Evolutionary conservation across 1,140 invertebrate species (phyloP), one percentile per base, ranked within the genome.

Genomic region (Zeugodacus cucurbitae): DNA sequence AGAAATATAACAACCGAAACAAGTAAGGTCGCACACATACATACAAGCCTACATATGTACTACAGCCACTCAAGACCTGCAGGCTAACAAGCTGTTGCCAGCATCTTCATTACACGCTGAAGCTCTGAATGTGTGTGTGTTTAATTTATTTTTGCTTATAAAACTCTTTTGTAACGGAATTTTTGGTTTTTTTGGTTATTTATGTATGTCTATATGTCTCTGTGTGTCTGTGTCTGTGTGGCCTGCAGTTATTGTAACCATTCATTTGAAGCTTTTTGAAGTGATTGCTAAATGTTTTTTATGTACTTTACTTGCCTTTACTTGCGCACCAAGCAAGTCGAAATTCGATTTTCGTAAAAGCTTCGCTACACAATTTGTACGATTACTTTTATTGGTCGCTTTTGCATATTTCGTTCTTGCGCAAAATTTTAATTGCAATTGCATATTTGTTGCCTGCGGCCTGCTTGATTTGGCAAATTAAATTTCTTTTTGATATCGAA

Each of bases 371-470:
- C 74, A 78, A 8, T 78, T 48, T 78, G 74, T 14, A 20, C 32
- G 74, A 22, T 44, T 78, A 26, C 3, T 74, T 74, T 41, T 74
- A 41, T 82, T 48, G 26, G 14, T 41, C 44, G 41, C 74, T 29
- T 82, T 82, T 22, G n/a, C 14, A 48, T 44, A 48, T 44, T 44
- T 44, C 48, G 48, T n/a, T 78, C n/a, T 78, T 4, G 41, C 37
- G 74, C 17, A 78, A n/a, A 48, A 44, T 78, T 78, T 78, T 78
- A 78, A 44, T 78, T 78, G 67, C 67, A 41, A 74, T 74, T 74
- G 67, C 34, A 74, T 17, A 7, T 22, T 74, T 41, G 34, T 22
- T 74, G 67, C 67, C 67, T n/a, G 4, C 5, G 67, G 67, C 29
- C 17, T 34, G 26, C 62, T 34, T 34, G 26, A 34, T 67, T 67